Base-by-base conservation (phyloP, 53 echinoderm and acorn worm genomes). In the Antedon mediterranea region DNA sequence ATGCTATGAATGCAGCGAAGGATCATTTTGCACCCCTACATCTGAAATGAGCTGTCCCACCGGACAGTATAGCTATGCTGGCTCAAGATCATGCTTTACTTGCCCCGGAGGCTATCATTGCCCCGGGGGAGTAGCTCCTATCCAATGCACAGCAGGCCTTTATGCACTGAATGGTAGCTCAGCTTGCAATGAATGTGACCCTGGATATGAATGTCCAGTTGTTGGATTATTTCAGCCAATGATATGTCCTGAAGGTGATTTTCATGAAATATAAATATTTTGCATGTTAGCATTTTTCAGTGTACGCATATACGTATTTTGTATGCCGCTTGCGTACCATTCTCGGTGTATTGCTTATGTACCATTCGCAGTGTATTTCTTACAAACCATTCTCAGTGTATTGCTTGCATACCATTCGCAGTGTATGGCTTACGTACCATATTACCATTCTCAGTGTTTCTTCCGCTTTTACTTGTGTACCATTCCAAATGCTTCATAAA, bases 91-190 rank as follows among this genome's bases (percentile, higher is more conserved):
- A 28, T 76, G 76, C 29, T 34, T 9, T 23, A 33, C 34, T 28
- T 76, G 76, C 29, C 76, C 76, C 3, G 76, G 32, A 5, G 76
- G 76, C 34, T 33, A 76, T 33, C 15, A 76, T 4, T 76, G 76
- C 34, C 33, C 34, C 18, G 34, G 34, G 32, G 76, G 76, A 33
- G 23, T 32, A 26, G 7, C 34, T 9, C 76, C 76, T 33, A 76
- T 76, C 15, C 4, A 33, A 6, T 76, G 76, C 34, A 33, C 32
- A 28, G 14, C 76, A 7, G 76, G 76, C 34, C 33, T 32, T 76
- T 76, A 76, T 76, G 76, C 76, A 33, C 23, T 33, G 33, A 76
- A 76, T 76, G 76, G 76, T 20, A 76, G 76, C 34, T 32, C 32
- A 28, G 15, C 33, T 76, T 76, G 76, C 76, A 76, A 15, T 33